Base-by-base conservation (phyloP, 2,797 vertebrate genomes). In the Ciconia nigra region DNA sequence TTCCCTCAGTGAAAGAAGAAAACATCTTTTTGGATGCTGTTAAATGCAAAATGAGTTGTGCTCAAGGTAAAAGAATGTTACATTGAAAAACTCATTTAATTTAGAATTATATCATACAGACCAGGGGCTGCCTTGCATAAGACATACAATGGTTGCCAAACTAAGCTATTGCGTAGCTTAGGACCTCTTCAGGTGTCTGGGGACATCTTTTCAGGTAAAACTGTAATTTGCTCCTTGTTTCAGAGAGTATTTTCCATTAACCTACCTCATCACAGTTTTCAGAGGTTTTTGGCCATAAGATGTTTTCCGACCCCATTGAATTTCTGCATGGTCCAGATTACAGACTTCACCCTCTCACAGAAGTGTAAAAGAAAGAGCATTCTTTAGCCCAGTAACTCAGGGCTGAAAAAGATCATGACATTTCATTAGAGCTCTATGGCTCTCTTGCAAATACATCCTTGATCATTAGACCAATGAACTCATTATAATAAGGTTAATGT, bases 141-240 rank as follows among this genome's bases (percentile, higher is more conserved):
- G 9, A 39, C 4, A 15, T 13, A 10, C 12, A 39, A 33, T 1
- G 0, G 15, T 35, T 73, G 3, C 31, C 33, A 46, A 10, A 49
- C 6, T 18, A 25, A 63, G n/a, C 33, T 89, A 63, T 65, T 41
- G 67, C 7, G 17, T 29, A 58, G n/a, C 4, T 77, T 73, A 57
- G 4, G 13, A 69, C 2, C 8, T 76, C 18, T 42, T 63, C 37
- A 41, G 31, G 19, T 46, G 7, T 61, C 54, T 58, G 44, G 8
- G 20, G 9, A 63, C 15, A 69, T 66, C 35, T 70, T 72, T 70
- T 55, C 59, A 62, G 21, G 11, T 57, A 25, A 67, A 93, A 66
- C 3, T 47, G 4, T 22, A 46, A 46, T 87, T 70, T 67, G 9
- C 2, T 58, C 8, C 24, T 61, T 82, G 13, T 33, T 80, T 79